Percentiles rank a stretch among this genome's conserved stretches.
Evolutionary conservation across 2,113 vertebrate genomes (phyloP).

Genomic region (human (Homo sapiens)): GRCh38 chr14:98843001-98843500

Average conservation of each 20-base stretch:
- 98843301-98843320: accelerated
- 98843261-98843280: background rate
- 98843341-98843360: accelerated
- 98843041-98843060: accelerated
- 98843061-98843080: too few relatives aligned
- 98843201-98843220: background rate
- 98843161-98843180: too few relatives aligned
- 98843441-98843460: background rate
- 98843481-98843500: accelerated
- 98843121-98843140: too few relatives aligned
- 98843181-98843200: too few relatives aligned
- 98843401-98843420: background rate
- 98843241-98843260: accelerated
- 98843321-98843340: accelerated
- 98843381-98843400: accelerated
- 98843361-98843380: background rate
- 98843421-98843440: background rate
- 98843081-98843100: too few relatives aligned
- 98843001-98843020: too few relatives aligned
- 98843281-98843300: too few relatives aligned
- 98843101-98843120: too few relatives aligned
- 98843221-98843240: too few relatives aligned
- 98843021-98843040: too few relatives aligned
- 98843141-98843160: too few relatives aligned
- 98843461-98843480: background rate